phyloP scores from a whole-genome alignment of 2,113 vertebrate species.

The Jacana jacana region DNA sequence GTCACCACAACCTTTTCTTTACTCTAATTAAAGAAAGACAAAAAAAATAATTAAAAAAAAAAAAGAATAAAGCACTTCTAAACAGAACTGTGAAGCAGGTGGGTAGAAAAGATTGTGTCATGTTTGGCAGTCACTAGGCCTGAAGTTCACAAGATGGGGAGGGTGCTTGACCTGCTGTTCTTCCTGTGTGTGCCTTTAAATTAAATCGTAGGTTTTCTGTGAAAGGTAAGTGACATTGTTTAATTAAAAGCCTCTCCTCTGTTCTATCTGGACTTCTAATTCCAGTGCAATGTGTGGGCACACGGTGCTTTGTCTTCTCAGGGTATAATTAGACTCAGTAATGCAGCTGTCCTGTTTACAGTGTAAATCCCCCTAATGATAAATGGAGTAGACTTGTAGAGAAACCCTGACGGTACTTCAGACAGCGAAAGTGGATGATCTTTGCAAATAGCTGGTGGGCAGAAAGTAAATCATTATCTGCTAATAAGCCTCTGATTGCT shows the following conservation, averaged over 20 bases:
- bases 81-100: constrained; percentile 11
- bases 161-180: constrained; percentile 40
- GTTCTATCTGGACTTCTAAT: constrained; percentile 63
- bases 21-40: constrained; percentile 66
- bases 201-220: constrained; percentile 56
- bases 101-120: background rate
- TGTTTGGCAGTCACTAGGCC: background rate
- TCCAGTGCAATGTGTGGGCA: constrained; percentile 51
- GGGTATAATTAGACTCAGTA: constrained; percentile 82
- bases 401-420: constrained; percentile 61
- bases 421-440: constrained; percentile 40
- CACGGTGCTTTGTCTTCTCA: constrained; percentile 64
- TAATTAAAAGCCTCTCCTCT: constrained; percentile 65
- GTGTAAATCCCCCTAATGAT: constrained; percentile 77
- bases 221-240: constrained; percentile 67
- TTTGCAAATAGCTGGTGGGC: constrained; percentile 64
- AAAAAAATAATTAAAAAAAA: background rate
- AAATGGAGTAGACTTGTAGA: constrained; percentile 71
- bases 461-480: constrained; percentile 55
- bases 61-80: background rate
- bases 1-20: constrained; percentile 41
- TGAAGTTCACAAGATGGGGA: background rate
- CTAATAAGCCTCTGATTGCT: constrained; percentile 37
- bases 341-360: constrained; percentile 80
- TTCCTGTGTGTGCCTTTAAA: constrained; percentile 32